Percentiles rank a stretch among this genome's conserved stretches.
Conservation (phyloP, 2,113 vertebrate genomes). For the Panthera uncia region DNA sequence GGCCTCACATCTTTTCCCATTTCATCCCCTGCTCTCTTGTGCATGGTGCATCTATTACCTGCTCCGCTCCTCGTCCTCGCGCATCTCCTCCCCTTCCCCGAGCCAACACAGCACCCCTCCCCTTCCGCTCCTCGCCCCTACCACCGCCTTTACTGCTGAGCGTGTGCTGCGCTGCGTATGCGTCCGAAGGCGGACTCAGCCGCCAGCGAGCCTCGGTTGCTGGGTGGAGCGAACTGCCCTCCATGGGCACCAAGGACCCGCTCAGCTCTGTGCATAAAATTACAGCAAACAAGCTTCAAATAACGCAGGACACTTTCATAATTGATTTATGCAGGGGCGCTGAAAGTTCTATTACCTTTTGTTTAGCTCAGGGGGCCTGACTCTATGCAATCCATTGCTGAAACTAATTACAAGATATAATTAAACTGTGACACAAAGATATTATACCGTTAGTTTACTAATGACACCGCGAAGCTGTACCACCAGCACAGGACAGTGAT, state of each 20-base stretch:
- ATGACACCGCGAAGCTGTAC: slow-evolving; percentile 93
- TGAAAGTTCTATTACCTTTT: slow-evolving; percentile 90
- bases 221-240: slow-evolving; percentile 70
- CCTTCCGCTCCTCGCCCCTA: neutral
- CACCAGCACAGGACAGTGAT: slow-evolving; percentile 97
- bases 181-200: neutral
- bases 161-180: slow-evolving; percentile 14
- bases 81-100: neutral
- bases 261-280: slow-evolving; percentile 86
- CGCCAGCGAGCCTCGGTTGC: neutral
- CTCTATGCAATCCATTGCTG: slow-evolving; percentile 96
- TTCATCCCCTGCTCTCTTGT: slow-evolving; percentile 44
- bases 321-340: slow-evolving; percentile 88
- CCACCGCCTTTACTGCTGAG: neutral
- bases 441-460: slow-evolving; percentile 92
- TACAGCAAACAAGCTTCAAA: slow-evolving; percentile 87
- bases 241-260: slow-evolving; percentile 73
- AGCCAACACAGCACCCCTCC: neutral
- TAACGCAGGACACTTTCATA: slow-evolving; percentile 87
- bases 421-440: slow-evolving; percentile 95
- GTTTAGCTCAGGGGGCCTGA: slow-evolving; percentile 92
- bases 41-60: neutral
- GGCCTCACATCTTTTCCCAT: slow-evolving; percentile 73
- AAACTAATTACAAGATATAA: slow-evolving; percentile 99
- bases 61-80: neutral